Evolutionary conservation across 2,797 vertebrate species (phyloP).

Genomic region (Lithobates pipiens): DNA sequence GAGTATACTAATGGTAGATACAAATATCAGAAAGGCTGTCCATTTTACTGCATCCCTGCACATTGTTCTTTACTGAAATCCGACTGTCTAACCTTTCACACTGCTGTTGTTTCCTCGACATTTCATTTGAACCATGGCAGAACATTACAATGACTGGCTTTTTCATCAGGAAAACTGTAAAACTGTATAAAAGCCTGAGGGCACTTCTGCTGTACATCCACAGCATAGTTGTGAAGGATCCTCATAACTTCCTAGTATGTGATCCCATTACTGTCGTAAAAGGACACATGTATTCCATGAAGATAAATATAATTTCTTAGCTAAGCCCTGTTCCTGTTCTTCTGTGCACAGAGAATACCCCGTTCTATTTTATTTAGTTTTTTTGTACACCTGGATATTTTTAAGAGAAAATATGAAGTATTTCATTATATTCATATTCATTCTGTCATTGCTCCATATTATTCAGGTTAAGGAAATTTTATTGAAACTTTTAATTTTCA

Average conservation of each 20-base stretch:
- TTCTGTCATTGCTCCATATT: too few relatives aligned
- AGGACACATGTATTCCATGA: constrained; percentile 17
- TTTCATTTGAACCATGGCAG: constrained; percentile 35
- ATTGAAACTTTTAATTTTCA: too few relatives aligned
- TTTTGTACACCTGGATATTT: not conserved
- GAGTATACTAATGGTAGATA: not conserved
- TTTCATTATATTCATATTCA: too few relatives aligned
- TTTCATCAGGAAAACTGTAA: constrained; percentile 43
- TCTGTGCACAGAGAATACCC: constrained; percentile 5
- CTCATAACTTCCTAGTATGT: not conserved
- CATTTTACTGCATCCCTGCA: not conserved
- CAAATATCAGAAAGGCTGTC: not conserved
- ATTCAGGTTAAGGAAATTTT: too few relatives aligned
- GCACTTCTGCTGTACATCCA: constrained; percentile 14
- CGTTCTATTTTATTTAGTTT: not conserved
- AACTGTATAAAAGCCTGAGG: constrained; percentile 34
- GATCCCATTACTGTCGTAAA: constrained; percentile 49
- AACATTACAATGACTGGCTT: constrained; percentile 32
- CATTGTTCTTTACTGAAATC: constrained; percentile 12
- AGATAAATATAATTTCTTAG: constrained; percentile 23
- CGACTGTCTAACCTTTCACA: constrained; percentile 46
- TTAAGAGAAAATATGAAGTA: too few relatives aligned
- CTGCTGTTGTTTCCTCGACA: constrained; percentile 4
- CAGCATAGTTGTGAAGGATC: not conserved
- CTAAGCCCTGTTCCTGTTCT: constrained; percentile 9